Conservation (phyloP, 2,113 vertebrate genomes). For the Anhinga anhinga region DNA sequence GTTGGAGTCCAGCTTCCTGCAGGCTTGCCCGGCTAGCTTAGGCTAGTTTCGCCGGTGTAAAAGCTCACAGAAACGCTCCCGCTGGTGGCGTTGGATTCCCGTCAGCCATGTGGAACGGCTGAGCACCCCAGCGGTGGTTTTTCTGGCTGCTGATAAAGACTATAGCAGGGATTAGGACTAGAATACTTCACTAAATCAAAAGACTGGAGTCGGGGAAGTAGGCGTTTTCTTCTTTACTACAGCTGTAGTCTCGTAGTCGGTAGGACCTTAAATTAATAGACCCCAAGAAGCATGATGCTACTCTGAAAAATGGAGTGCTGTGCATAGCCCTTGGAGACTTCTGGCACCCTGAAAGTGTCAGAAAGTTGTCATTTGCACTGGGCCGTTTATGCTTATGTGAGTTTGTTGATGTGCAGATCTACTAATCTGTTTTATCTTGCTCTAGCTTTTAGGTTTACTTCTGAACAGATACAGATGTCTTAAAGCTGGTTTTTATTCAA, state of each 20-base stretch:
- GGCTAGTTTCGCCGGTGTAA: background rate
- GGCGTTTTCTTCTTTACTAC: background rate
- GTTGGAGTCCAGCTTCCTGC: background rate
- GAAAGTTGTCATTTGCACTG: background rate
- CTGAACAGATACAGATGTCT: background rate
- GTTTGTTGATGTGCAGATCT: background rate
- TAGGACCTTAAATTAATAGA: background rate
- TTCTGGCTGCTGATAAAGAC: background rate
- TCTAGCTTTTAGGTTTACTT: background rate
- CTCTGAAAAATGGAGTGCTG: background rate
- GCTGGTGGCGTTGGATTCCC: background rate
- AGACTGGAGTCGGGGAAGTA: background rate
- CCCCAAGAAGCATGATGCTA: background rate
- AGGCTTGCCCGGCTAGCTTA: background rate
- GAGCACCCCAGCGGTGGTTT: background rate
- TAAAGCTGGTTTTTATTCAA: background rate
- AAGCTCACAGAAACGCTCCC: fast-evolving
- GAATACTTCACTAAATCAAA: background rate
- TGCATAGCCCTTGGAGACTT: background rate
- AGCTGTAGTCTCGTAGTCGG: background rate
- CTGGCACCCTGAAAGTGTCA: background rate
- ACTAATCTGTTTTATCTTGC: background rate
- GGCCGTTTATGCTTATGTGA: background rate
- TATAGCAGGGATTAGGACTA: background rate
- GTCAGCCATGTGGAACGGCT: background rate